phyloP scores from a whole-genome alignment of 92 coral and sea anemone species.

The Epizoanthus illoricatus region DNA sequence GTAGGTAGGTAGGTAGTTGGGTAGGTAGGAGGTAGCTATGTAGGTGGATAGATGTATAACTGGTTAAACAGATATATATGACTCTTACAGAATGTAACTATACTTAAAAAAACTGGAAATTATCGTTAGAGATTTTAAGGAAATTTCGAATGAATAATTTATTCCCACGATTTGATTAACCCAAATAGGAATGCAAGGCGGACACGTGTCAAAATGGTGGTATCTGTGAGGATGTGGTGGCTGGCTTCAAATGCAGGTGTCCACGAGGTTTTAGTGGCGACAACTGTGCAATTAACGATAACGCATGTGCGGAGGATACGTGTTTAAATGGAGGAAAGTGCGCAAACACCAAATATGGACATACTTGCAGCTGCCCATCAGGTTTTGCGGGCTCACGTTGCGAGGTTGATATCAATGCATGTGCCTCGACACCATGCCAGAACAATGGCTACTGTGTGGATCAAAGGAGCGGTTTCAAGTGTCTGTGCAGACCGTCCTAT shows the following conservation, averaged over 20 bases:
- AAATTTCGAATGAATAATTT: neutral
- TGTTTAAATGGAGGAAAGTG: conserved; percentile 82
- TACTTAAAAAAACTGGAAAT: too few relatives aligned
- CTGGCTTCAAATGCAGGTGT: conserved; percentile 73
- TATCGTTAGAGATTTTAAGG: neutral
- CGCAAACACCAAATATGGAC: conserved; percentile 68
- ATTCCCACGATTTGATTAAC: neutral
- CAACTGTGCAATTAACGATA: conserved; percentile 75
- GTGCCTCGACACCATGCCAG: conserved; percentile 82
- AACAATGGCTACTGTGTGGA: conserved; percentile 88
- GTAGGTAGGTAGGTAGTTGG: too few relatives aligned
- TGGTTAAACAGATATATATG: too few relatives aligned
- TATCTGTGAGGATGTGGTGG: conserved; percentile 61
- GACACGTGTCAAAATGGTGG: conserved; percentile 86
- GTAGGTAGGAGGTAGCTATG: too few relatives aligned
- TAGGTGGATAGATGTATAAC: too few relatives aligned
- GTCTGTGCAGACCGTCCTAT: conserved; percentile 81
- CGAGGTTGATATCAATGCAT: conserved; percentile 74
- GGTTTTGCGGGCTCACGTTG: conserved; percentile 84
- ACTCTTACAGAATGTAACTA: too few relatives aligned
- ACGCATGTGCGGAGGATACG: conserved; percentile 84
- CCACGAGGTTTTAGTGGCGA: conserved; percentile 79
- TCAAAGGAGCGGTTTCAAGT: conserved; percentile 68
- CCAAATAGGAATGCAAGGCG: conserved; percentile 75
- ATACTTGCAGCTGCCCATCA: conserved; percentile 62